A percentile compares a stretch with the other conserved stretches of the same genome.
phyloP scores from a whole-genome alignment of 2,797 vertebrate genomes.

The Lepilemur ruficaudatus region DNA sequence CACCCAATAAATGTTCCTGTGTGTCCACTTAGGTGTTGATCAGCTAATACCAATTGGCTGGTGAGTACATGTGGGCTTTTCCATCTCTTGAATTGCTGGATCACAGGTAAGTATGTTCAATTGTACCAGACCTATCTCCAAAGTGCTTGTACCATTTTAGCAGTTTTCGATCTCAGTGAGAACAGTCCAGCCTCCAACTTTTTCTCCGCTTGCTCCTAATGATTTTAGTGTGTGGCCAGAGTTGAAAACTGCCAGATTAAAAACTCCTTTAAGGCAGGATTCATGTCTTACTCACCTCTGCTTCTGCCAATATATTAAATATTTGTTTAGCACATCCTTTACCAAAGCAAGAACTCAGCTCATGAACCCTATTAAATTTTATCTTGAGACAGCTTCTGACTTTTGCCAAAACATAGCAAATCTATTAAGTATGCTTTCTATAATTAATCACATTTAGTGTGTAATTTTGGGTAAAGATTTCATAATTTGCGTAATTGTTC shows the following conservation, averaged over 20 bases:
- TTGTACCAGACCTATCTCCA: not conserved
- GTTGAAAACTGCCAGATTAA: not conserved
- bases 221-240: not conserved
- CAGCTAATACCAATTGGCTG: too few relatives aligned
- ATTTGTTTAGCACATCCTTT: constrained; percentile 10
- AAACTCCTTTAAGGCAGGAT: not conserved
- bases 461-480: not conserved
- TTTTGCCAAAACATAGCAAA: constrained; percentile 18
- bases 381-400: not conserved
- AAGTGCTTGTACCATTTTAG: not conserved
- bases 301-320: not conserved
- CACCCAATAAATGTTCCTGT: too few relatives aligned
- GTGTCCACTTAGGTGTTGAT: too few relatives aligned
- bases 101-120: not conserved
- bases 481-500: not conserved
- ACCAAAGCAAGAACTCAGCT: not conserved
- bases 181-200: not conserved
- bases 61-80: too few relatives aligned
- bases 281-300: constrained; percentile 8
- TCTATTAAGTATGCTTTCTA: not conserved
- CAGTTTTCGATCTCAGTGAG: not conserved
- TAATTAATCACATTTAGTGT: not conserved
- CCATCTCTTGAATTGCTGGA: not conserved
- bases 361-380: not conserved
- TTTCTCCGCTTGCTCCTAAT: not conserved